These are phyloP conservation scores for Onchidella celtica DNA, from an alignment of 2,888 invertebrate genomes.

Conservation along the genomic window DNA sequence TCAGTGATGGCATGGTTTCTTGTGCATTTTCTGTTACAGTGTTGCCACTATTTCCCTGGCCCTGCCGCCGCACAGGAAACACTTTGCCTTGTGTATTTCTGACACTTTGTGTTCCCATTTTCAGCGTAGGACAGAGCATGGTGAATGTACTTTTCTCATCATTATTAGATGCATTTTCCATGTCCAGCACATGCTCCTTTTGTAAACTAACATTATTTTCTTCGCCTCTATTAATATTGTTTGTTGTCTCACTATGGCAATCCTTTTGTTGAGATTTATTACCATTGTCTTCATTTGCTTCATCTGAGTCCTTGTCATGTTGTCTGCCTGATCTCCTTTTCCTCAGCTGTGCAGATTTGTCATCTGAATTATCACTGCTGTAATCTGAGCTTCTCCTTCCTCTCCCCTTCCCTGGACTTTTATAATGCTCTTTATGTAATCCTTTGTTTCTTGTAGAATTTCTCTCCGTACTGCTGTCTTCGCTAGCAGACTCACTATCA, in stretches of 20 bases:
- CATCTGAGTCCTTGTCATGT: neutral
- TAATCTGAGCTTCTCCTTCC: neutral
- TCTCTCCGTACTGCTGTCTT: neutral
- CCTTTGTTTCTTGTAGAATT: neutral
- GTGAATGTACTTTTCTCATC: neutral
- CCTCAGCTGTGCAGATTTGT: neutral
- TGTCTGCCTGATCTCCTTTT: neutral
- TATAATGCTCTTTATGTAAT: neutral
- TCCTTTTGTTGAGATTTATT: neutral
- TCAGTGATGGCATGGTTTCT: too few relatives aligned
- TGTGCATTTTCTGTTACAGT: neutral
- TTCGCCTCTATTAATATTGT: neutral
- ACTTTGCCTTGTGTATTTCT: constrained; percentile 42
- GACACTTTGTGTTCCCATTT: constrained; percentile 36
- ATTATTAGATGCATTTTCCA: neutral
- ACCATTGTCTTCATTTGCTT: neutral
- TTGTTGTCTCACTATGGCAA: neutral
- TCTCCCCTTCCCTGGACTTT: constrained; percentile 5
- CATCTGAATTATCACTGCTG: neutral
- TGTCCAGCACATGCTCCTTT: neutral
- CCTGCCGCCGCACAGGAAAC: neutral
- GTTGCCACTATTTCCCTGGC: neutral
- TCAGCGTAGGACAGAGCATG: constrained; percentile 19
- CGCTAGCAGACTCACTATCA: neutral
- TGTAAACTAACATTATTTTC: neutral